A percentile compares a stretch with the other conserved stretches of the same genome.
Evolutionary conservation across 2,113 vertebrate species (phyloP).

Genomic region (Pollimyrus isidori): DNA sequence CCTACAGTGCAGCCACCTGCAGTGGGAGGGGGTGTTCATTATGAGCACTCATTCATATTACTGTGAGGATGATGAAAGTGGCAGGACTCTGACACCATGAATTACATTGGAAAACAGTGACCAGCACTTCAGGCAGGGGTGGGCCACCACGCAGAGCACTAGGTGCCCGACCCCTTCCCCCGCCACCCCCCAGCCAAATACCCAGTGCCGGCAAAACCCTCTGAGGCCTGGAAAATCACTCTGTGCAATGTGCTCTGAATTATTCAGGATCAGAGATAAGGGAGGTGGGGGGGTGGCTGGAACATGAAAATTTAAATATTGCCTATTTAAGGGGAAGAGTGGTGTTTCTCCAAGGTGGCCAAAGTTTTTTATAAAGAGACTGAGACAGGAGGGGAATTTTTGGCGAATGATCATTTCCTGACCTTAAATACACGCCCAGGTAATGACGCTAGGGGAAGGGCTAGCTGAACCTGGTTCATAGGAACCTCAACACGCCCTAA

Average conservation of each 20-base stretch:
- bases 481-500: not conserved
- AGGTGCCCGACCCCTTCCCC: too few species aligned
- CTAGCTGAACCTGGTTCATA: not conserved
- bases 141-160: not conserved
- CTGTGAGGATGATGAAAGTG: not conserved
- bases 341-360: conserved; percentile 2
- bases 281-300: not conserved
- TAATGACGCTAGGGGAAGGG: not conserved
- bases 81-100: not conserved
- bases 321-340: not conserved
- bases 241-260: conserved; percentile 9
- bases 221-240: not conserved
- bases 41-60: not conserved
- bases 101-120: not conserved
- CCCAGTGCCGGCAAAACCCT: not conserved
- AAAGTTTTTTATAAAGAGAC: not conserved
- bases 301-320: not conserved
- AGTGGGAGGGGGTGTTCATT: not conserved
- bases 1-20: not conserved
- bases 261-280: conserved; percentile 7
- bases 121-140: not conserved
- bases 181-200: not conserved
- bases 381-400: not conserved
- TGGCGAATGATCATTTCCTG: not conserved
- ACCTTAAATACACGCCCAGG: not conserved